Evolutionary conservation across 1,140 invertebrate species (phyloP).

Genomic region (Zaprionus tsacasi): DNA sequence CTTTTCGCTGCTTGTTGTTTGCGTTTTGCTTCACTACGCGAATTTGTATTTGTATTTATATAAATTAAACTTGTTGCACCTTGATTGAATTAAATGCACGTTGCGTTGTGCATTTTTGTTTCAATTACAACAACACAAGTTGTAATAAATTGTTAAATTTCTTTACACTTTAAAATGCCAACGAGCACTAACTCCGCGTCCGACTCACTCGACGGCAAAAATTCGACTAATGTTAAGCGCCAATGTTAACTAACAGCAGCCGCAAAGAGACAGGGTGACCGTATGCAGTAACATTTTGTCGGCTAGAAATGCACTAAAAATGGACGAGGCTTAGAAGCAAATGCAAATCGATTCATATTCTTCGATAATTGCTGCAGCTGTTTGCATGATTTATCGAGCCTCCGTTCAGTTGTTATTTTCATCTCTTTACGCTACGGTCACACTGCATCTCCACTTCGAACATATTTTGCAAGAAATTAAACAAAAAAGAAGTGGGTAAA

Average conservation of each 20-base stretch:
- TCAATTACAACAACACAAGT: constrained; percentile 41
- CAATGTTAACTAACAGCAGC: constrained; percentile 42
- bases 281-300: not conserved
- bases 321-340: not conserved
- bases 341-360: not conserved
- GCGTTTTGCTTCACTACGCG: constrained; percentile 27
- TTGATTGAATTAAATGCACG: constrained; percentile 31
- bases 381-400: not conserved
- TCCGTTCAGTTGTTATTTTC: not conserved
- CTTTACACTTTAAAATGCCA: constrained; percentile 39
- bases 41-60: constrained; percentile 37
- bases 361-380: not conserved
- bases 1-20: constrained; percentile 47
- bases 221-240: constrained; percentile 40
- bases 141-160: constrained; percentile 55
- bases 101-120: constrained; percentile 29
- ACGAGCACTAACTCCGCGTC: constrained; percentile 41
- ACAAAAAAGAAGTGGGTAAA: constrained; percentile 46
- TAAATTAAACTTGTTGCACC: constrained; percentile 24
- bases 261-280: constrained; percentile 12
- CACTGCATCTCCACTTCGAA: constrained; percentile 35
- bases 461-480: constrained; percentile 48
- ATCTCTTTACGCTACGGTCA: not conserved
- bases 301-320: not conserved
- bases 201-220: constrained; percentile 35